Evolutionary conservation across 2,797 vertebrate genomes (phyloP).

Genomic region (Babyrousa celebensis): DNA sequence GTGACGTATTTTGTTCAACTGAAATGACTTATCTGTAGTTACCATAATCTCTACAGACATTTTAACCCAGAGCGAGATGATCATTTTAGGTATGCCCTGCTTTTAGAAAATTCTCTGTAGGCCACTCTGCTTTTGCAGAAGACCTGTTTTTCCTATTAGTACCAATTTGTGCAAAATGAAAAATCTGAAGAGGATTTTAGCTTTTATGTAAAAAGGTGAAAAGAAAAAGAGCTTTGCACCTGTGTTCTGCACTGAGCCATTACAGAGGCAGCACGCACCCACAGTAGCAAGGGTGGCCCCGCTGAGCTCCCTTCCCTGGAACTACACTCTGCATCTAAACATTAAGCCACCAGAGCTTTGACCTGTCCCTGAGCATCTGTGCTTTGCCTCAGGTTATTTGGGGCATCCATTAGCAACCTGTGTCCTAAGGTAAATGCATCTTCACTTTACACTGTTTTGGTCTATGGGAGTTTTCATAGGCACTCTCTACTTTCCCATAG

Average conservation of each 20-base stretch:
- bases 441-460: not conserved
- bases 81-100: not conserved
- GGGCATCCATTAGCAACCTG: not conserved
- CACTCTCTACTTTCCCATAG: not conserved
- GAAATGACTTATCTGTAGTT: not conserved
- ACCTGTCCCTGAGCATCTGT: not conserved
- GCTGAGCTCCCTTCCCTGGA: too few relatives aligned
- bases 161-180: not conserved
- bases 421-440: not conserved
- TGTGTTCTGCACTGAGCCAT: not conserved
- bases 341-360: not conserved
- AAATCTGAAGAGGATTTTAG: not conserved
- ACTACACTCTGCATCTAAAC: not conserved
- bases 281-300: too few relatives aligned
- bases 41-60: not conserved
- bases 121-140: not conserved
- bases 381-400: not conserved
- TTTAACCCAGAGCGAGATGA: conserved; percentile 3
- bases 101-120: not conserved
- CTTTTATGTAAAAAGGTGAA: not conserved
- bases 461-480: not conserved
- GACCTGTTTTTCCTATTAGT: not conserved
- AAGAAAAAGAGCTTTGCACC: not conserved
- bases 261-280: not conserved
- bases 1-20: not conserved